Evolutionary conservation across 2,797 vertebrate genomes (phyloP).

Genomic region (Australoheros facetus): DNA sequence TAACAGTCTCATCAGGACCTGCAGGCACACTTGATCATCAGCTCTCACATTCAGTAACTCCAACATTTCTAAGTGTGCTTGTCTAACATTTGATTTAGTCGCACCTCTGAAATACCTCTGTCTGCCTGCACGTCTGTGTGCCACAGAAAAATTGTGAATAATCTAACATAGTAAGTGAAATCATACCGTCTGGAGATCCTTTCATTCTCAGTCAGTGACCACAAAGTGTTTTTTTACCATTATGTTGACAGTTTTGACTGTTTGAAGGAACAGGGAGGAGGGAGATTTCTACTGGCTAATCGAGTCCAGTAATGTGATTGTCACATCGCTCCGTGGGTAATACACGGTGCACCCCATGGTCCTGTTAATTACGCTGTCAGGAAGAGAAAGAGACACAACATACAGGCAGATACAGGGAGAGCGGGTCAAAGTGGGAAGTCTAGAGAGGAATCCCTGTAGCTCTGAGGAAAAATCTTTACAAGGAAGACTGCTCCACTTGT

Average conservation of each 20-base stretch:
- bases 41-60: constrained; percentile 6
- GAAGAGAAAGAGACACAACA: constrained; percentile 28
- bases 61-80: constrained; percentile 3
- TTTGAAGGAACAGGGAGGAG: background rate
- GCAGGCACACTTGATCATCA: background rate
- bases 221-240: background rate
- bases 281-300: constrained; percentile 27
- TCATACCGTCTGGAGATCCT: background rate
- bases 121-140: background rate
- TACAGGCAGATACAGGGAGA: constrained; percentile 26
- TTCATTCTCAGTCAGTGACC: background rate
- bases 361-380: constrained; percentile 68
- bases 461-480: background rate
- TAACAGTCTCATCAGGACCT: background rate
- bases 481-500: background rate
- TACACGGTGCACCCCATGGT: constrained; percentile 38
- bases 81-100: constrained; percentile 32
- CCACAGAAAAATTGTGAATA: background rate
- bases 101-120: background rate
- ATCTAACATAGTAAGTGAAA: background rate
- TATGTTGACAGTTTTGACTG: background rate
- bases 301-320: constrained; percentile 50
- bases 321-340: constrained; percentile 58
- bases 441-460: constrained; percentile 18
- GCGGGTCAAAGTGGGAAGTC: constrained; percentile 45